These are phyloP conservation scores for Carcina quercana DNA, from an alignment of 2,888 invertebrate species.

Conservation along the genomic window DNA sequence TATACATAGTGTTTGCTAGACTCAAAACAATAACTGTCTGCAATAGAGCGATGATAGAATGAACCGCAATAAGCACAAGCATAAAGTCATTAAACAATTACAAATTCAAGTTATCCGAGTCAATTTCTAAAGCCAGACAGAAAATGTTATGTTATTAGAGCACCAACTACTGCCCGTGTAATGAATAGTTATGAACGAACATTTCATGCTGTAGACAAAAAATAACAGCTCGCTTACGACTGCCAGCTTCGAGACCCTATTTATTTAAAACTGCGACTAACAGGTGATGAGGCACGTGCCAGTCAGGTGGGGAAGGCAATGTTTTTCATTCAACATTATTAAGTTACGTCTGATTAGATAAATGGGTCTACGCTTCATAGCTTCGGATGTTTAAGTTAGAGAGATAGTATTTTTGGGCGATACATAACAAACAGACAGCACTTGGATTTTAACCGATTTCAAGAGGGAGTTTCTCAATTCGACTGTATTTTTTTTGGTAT, in stretches of 20 bases:
- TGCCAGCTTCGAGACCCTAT: constrained; percentile 25
- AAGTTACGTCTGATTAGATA: background rate
- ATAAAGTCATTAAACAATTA: background rate
- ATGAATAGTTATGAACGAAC: constrained; percentile 13
- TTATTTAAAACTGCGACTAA: constrained; percentile 34
- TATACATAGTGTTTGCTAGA: too few species aligned
- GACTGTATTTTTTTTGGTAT: too few species aligned
- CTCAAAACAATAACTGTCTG: too few species aligned
- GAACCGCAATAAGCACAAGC: too few species aligned
- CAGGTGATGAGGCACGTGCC: constrained; percentile 62
- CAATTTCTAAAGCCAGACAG: constrained; percentile 1
- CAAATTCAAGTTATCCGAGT: background rate
- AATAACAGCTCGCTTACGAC: constrained; percentile 30
- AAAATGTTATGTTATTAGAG: constrained; percentile 8
- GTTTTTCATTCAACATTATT: constrained; percentile 22
- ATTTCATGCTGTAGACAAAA: constrained; percentile 29
- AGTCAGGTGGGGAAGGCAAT: constrained; percentile 39
- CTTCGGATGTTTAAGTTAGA: too few species aligned
- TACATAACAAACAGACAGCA: too few species aligned
- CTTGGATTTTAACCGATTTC: too few species aligned
- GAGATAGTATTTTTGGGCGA: too few species aligned
- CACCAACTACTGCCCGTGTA: constrained; percentile 1
- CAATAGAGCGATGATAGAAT: too few species aligned
- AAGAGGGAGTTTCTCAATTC: too few species aligned
- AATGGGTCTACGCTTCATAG: background rate